Evolutionary conservation across 1,140 invertebrate species (phyloP), one percentile per base, ranked within the genome.

Genomic region (Magallana angulata): DNA sequence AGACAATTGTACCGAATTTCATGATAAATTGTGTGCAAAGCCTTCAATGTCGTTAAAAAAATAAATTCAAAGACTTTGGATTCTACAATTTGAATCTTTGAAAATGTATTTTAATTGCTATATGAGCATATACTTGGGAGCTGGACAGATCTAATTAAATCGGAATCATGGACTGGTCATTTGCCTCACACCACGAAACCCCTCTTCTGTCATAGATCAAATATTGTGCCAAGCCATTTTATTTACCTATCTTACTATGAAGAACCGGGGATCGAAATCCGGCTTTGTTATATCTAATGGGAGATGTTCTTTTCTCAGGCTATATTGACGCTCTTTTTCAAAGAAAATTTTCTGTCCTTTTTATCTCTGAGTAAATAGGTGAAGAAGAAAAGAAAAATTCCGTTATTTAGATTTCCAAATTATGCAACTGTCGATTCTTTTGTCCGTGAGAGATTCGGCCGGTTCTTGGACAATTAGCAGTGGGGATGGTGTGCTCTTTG

Each of bases 361-460:
- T 76, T 76, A 76, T 76, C 68, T 76, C 68, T 76, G 24, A 12
- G 68, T 76, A 76, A 76, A 76, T 76, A 76, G 24, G 24, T 30
- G 68, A 24, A 76, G 18, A 11, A 76, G 68, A 76, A 30, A 76
- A 76, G 68, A 36, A 76, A 76, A 76, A 76, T 76, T 76, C 68
- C 68, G 68, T 76, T 76, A 76, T 76, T 76, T 76, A 76, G 68
- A 76, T 76, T 76, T 76, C 68, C 36, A 76, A 76, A 76, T 76
- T 76, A 76, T 76, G 68, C 68, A 76, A 76, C 68, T 76, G 24
- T 76, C 68, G 18, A 36, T 76, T 76, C 68, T 76, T 76, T 76
- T 76, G 68, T 76, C 68, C 68, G 8, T 30, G 68, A 76, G 24
- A 76, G 68, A 76, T 76, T 76, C 68, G 68, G 68, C 68, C 68